These are phyloP conservation scores for Bradypodion pumilum DNA, from an alignment of 2,797 vertebrate species.

Conservation along the genomic window DNA sequence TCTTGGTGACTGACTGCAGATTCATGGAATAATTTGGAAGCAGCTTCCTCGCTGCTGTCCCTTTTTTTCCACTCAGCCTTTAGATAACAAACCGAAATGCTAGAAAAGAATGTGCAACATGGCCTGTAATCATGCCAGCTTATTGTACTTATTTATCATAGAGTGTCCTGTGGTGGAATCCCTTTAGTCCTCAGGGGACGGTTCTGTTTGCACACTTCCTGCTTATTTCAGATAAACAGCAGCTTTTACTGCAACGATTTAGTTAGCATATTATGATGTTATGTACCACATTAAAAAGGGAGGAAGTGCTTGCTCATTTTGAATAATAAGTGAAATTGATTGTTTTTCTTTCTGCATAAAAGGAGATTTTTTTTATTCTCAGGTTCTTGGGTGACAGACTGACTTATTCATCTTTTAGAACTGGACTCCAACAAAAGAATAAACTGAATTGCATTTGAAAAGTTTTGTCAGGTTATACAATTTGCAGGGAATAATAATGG, in stretches of 20 bases:
- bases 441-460: background rate
- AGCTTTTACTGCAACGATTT: constrained; percentile 48
- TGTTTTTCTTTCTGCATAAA: background rate
- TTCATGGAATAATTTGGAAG: constrained; percentile 61
- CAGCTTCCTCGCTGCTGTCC: constrained; percentile 74
- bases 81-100: constrained; percentile 87
- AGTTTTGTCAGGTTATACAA: no score
- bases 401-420: background rate
- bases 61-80: constrained; percentile 85
- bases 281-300: constrained; percentile 49
- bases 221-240: constrained; percentile 74
- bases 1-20: constrained; percentile 62
- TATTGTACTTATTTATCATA: constrained; percentile 82
- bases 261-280: constrained; percentile 70
- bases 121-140: constrained; percentile 74
- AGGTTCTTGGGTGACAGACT: background rate
- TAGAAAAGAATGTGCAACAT: constrained; percentile 70
- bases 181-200: constrained; percentile 69
- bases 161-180: constrained; percentile 69
- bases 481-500: no score
- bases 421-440: background rate
- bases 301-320: constrained; percentile 39
- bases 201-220: constrained; percentile 69
- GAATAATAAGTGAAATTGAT: constrained; percentile 23
- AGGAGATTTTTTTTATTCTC: background rate